These are phyloP conservation scores for Pluvianellus socialis DNA, from an alignment of 2,113 vertebrate genomes.

Conservation along the genomic window DNA sequence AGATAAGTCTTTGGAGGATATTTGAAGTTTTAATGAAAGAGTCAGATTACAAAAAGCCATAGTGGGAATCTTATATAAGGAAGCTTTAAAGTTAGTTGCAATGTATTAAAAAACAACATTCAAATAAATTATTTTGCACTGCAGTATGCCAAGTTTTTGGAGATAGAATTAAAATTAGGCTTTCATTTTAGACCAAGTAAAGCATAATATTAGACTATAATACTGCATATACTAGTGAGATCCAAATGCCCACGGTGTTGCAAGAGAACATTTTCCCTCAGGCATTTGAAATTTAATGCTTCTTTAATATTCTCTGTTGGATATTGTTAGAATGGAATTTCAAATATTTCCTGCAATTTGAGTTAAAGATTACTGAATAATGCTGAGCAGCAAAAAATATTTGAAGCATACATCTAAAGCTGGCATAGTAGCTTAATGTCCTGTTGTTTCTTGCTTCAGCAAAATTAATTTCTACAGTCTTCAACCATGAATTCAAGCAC, in stretches of 20 bases:
- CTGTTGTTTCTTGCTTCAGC: constrained; percentile 65
- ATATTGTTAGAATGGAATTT: constrained; percentile 71
- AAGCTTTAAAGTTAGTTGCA: constrained; percentile 51
- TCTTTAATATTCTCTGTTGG: constrained; percentile 70
- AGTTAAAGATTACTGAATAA: constrained; percentile 71
- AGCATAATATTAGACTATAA: constrained; percentile 49
- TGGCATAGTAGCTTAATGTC: constrained; percentile 47
- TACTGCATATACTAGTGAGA: neutral
- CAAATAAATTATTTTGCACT: constrained; percentile 66
- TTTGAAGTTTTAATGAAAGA: constrained; percentile 50
- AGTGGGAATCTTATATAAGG: neutral
- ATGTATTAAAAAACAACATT: constrained; percentile 43
- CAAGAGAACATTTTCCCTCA: constrained; percentile 55
- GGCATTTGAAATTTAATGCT: constrained; percentile 70
- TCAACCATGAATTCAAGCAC: constrained; percentile 40
- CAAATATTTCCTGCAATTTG: constrained; percentile 73
- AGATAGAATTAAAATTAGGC: constrained; percentile 67
- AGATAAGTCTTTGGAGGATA: constrained; percentile 14
- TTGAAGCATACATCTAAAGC: constrained; percentile 54
- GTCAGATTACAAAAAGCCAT: constrained; percentile 55
- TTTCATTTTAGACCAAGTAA: constrained; percentile 59
- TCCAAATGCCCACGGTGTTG: constrained; percentile 43
- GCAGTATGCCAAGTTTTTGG: constrained; percentile 57
- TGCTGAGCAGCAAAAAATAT: constrained; percentile 51
- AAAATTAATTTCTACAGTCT: constrained; percentile 62